Conservation (phyloP, 2,113 vertebrate genomes). For the Cinclus cinclus region DNA sequence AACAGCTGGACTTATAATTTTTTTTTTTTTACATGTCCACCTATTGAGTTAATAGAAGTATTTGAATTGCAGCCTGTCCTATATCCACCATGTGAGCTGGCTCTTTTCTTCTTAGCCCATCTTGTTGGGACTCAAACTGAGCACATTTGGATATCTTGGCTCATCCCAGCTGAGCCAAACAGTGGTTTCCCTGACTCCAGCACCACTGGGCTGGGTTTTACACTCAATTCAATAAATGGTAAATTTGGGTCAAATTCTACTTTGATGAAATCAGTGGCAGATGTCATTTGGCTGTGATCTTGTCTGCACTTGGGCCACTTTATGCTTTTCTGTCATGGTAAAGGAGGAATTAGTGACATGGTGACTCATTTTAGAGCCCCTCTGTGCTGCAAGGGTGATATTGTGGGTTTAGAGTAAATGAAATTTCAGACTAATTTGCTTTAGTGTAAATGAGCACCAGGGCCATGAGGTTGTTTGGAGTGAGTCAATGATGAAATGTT, state of each 20-base stretch:
- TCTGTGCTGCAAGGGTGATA: neutral
- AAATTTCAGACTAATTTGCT: neutral
- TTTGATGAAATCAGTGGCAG: neutral
- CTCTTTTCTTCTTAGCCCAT: neutral
- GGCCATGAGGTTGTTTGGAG: neutral
- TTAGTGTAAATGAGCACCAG: neutral
- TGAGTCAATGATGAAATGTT: neutral
- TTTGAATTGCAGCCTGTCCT: neutral
- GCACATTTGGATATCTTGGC: neutral
- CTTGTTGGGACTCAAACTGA: neutral
- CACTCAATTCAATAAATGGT: neutral
- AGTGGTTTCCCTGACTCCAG: neutral
- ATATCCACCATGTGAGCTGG: rapidly evolving
- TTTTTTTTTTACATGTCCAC: neutral
- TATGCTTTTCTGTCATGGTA: neutral
- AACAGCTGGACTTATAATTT: neutral
- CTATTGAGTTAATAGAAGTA: neutral
- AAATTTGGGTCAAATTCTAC: neutral
- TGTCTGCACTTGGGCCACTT: neutral
- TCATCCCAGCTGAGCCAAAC: neutral
- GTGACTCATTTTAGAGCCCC: neutral
- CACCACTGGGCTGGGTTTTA: neutral
- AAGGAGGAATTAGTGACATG: neutral
- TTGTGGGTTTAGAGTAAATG: neutral
- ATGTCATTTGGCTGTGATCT: neutral